A percentile compares a stretch with the other conserved stretches of the same genome.
These are phyloP conservation scores for Pantherophis vulpinus DNA, from an alignment of 2,797 vertebrate genomes.

Conservation along the genomic window DNA sequence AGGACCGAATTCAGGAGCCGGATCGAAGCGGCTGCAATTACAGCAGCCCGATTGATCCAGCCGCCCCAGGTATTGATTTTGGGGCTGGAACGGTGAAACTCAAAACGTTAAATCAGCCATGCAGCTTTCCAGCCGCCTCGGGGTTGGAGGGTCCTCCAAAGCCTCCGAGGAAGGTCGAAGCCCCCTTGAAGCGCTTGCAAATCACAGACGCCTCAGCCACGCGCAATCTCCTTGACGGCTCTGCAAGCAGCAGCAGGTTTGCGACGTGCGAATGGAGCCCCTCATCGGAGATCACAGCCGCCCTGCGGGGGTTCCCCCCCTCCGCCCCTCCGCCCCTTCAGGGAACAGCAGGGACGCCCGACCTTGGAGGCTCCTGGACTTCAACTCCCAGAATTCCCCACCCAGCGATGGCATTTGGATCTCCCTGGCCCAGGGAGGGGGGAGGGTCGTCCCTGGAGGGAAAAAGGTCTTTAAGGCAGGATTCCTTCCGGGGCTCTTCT, in stretches of 20 bases:
- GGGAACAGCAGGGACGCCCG: neutral
- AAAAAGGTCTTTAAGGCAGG: no score
- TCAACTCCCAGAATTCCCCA: neutral
- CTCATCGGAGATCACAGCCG: neutral
- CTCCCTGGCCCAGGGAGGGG: neutral
- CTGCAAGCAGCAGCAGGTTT: neutral
- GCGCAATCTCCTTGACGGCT: neutral
- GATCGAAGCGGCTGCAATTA: neutral
- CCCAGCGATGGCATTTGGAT: neutral
- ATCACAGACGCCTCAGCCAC: neutral
- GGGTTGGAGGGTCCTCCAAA: rapidly evolving
- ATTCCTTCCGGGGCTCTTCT: neutral
- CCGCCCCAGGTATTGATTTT: neutral
- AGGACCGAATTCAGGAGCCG: neutral
- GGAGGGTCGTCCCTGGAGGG: neutral
- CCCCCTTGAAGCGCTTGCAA: neutral
- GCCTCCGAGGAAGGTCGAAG: neutral
- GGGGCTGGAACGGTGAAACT: neutral
- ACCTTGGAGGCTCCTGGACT: neutral
- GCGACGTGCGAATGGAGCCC: neutral
- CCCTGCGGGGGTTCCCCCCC: neutral
- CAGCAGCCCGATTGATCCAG: neutral
- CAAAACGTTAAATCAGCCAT: neutral
- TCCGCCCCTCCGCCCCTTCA: neutral
- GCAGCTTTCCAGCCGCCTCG: neutral